Base-by-base conservation (phyloP, 2,113 vertebrate genomes). In the Dromaius novaehollandiae region DNA sequence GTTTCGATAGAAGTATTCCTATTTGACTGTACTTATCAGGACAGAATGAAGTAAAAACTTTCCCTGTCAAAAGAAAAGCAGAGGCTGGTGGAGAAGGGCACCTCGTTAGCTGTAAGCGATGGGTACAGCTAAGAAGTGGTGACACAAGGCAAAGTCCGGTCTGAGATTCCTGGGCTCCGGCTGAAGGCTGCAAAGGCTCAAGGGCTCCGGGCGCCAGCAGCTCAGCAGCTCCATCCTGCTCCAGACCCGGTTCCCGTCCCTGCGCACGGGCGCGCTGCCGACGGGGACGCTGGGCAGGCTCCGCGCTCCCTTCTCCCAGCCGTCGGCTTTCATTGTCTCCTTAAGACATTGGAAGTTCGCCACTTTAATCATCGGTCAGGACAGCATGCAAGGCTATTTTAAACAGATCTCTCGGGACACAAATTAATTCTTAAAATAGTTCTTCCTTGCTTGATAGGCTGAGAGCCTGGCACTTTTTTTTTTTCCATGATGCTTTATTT, bases 351-450 rank as follows among this genome's bases (percentile, higher is more conserved):
- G 55, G 46, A 95, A 96, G 95, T 93, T 97, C 93, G 89, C 40
- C 18, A 55, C 92, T 97, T 94, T 94, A 95, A 92, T 97, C 89
- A 91, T 92, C 55, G 30, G 89, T 95, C 85, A 79, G 91, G 90
- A 96, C 70, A 95, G 78, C 83, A 90, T 2, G 0, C 83, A 79
- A 94, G 75, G 85, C 95, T 96, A 97, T 96, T 96, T 97, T 95
- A 96, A 96, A 95, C 50, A 93, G 93, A 97, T 94, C 91, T 96
- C 89, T 85, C 88, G 88, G 95, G 96, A 82, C 84, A 68, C 93
- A 92, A 79, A 95, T 93, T 88, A 95, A 78, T 95, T 96, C 79
- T 69, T 92, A 88, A 83, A 94, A 96, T 98, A 96, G 93, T 93
- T 96, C 74, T 90, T 95, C 82, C 61, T 63, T 42, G 76, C 75